A percentile compares a stretch with the other conserved stretches of the same genome.
These are phyloP conservation scores for Aplocera efformata DNA, from an alignment of 2,888 invertebrate species.

Conservation along the genomic window DNA sequence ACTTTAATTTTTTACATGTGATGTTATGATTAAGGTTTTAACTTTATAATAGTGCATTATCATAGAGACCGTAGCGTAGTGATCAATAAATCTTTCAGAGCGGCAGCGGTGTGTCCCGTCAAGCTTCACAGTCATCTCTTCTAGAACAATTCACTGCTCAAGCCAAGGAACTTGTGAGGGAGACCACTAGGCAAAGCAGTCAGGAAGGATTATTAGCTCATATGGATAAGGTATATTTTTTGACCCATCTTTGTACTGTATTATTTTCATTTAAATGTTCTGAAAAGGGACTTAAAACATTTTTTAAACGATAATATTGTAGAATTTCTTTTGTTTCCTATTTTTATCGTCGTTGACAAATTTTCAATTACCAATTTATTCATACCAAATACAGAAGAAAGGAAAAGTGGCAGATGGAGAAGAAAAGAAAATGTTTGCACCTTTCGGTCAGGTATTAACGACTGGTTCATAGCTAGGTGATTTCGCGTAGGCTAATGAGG, in stretches of 20 bases:
- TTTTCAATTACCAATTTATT: constrained; percentile 36
- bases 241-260: background rate
- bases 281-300: no score
- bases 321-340: constrained; percentile 23
- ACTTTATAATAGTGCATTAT: no score
- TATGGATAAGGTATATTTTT: constrained; percentile 88
- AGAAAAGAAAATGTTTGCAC: constrained; percentile 87
- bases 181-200: constrained; percentile 93
- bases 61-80: no score
- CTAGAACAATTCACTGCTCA: constrained; percentile 93
- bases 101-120: constrained; percentile 79
- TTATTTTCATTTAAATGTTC: no score
- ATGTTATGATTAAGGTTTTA: no score
- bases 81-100: constrained; percentile 46
- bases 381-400: constrained; percentile 72
- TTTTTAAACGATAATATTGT: background rate
- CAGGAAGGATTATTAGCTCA: constrained; percentile 93
- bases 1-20: no score
- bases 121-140: constrained; percentile 91
- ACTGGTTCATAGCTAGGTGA: constrained; percentile 25
- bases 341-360: constrained; percentile 21
- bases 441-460: constrained; percentile 88
- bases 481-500: no score
- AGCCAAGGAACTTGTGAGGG: constrained; percentile 93
- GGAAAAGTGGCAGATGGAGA: constrained; percentile 90